Evolutionary conservation across 1,140 invertebrate species (phyloP), one percentile per base, ranked within the genome.

Genomic region (Sinonovacula constricta): DNA sequence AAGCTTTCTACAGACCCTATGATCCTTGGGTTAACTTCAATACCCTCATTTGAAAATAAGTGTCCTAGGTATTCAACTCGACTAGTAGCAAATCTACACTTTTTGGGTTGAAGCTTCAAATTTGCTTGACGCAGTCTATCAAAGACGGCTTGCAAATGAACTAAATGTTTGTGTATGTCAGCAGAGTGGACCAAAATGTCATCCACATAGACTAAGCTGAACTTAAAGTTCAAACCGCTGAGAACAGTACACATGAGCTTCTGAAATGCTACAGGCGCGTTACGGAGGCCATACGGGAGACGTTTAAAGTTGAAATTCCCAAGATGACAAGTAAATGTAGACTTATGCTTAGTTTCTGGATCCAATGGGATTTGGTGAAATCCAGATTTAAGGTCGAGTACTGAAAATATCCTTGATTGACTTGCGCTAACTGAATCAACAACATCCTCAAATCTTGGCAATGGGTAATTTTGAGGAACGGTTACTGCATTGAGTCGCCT

Each of bases 321-420:
- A 12, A 30, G 14, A 36, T 79, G 72, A 30, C 56, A 72, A 14
- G 80, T 57, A 45, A 84, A 82, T 0, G 81, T 79, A 54, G 83
- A 18, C 67, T 86, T 86, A 10, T 83, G 63, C 60, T 62, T 80
- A 34, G 60, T 70, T 31, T 81, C 59, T 36, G 36, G 22, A 33
- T 83, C 67, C 33, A 86, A 39, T 5, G 66, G 79, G 26, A 84
- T 71, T 53, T 86, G 84, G 36, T 59, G 80, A 75, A 80, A 86
- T 22, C 75, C 84, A 14, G 28, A 26, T 10, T 33, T 10, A 24
- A 84, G 68, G 68, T 86, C 85, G 18, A 84, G 18, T 12, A 70
- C 67, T n/a, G 30, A 57, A 56, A 78, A 84, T 0, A 79, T 62
- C 31, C 79, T 39, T 3, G 72, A 56, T 60, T 83, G 65, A 1